These are phyloP conservation scores for Sylvilagus floridanus DNA, from an alignment of 2,797 vertebrate species.

Conservation along the genomic window DNA sequence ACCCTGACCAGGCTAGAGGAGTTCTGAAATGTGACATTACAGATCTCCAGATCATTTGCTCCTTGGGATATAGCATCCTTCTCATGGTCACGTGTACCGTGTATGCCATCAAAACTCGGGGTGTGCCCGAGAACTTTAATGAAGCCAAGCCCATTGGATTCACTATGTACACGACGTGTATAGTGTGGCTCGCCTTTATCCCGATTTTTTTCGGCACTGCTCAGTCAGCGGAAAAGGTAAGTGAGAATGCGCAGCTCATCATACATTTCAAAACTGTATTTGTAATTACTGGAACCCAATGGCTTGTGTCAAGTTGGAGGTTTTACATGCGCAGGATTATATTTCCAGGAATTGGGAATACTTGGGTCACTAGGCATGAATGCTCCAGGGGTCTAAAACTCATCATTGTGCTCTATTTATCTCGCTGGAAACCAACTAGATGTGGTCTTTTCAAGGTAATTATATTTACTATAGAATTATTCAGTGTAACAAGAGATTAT, in stretches of 20 bases:
- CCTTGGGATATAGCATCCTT: conserved; percentile 98
- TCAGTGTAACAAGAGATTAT: not conserved
- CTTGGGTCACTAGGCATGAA: not conserved
- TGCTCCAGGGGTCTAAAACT: not conserved
- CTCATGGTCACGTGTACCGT: conserved; percentile 99
- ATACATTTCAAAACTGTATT: not conserved
- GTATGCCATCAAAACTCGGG: conserved; percentile 99
- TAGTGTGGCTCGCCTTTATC: conserved; percentile 99
- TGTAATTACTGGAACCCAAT: not conserved
- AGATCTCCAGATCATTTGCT: conserved; percentile 99
- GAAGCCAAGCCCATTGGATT: conserved; percentile 99
- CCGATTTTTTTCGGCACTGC: conserved; percentile 99
- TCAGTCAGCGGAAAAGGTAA: conserved; percentile 99
- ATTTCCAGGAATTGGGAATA: not conserved
- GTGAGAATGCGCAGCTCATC: conserved; percentile 73
- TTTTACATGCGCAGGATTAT: not conserved
- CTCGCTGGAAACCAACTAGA: not conserved
- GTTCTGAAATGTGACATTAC: conserved; percentile 99
- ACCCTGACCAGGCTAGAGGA: conserved; percentile 94
- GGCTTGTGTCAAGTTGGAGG: not conserved
- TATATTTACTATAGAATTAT: not conserved
- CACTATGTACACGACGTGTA: conserved; percentile 99
- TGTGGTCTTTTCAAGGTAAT: not conserved
- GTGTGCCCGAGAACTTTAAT: conserved; percentile 99
- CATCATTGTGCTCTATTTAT: not conserved